Evolutionary conservation across 2,888 invertebrate genomes (phyloP).

Genomic region (Parelbella ahira): DNA sequence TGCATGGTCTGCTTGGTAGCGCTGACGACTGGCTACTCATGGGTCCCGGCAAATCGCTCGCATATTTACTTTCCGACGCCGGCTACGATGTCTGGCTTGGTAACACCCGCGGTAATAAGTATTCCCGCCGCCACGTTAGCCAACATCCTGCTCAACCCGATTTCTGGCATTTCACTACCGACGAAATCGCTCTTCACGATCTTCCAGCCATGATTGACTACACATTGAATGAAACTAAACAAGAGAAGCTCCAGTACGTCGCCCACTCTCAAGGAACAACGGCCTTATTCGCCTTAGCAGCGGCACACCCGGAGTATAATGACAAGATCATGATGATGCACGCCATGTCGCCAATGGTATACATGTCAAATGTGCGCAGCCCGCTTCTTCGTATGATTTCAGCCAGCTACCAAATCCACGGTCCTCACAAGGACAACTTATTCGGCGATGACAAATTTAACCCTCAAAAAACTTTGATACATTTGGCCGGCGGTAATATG

Average conservation of each 20-base stretch:
- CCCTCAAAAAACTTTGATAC: slow-evolving; percentile 48
- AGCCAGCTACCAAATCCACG: slow-evolving; percentile 49
- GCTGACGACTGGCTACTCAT: slow-evolving; percentile 85
- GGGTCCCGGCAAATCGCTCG: slow-evolving; percentile 76
- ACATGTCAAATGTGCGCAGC: slow-evolving; percentile 63
- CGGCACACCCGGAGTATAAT: slow-evolving; percentile 58
- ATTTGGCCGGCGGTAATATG: slow-evolving; percentile 56
- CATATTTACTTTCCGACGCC: slow-evolving; percentile 58
- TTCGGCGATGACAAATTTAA: slow-evolving; percentile 56
- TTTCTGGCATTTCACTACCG: slow-evolving; percentile 70
- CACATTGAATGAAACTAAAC: slow-evolving; percentile 48
- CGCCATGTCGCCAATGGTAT: slow-evolving; percentile 68
- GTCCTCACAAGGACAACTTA: slow-evolving; percentile 38
- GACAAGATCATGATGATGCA: slow-evolving; percentile 62
- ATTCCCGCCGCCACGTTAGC: slow-evolving; percentile 57
- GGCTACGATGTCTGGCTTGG: slow-evolving; percentile 74
- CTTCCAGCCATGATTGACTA: slow-evolving; percentile 69
- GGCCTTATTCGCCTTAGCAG: slow-evolving; percentile 56
- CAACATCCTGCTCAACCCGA: slow-evolving; percentile 55
- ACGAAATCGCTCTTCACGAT: slow-evolving; percentile 67
- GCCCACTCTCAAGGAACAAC: slow-evolving; percentile 62
- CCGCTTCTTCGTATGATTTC: slow-evolving; percentile 65
- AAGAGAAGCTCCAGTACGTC: slow-evolving; percentile 60
- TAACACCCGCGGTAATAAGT: slow-evolving; percentile 65
- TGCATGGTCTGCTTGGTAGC: slow-evolving; percentile 84